Percentiles rank a stretch among this genome's conserved stretches.
Conservation (phyloP, 2,113 vertebrate genomes). For the Gymnarchus niloticus region DNA sequence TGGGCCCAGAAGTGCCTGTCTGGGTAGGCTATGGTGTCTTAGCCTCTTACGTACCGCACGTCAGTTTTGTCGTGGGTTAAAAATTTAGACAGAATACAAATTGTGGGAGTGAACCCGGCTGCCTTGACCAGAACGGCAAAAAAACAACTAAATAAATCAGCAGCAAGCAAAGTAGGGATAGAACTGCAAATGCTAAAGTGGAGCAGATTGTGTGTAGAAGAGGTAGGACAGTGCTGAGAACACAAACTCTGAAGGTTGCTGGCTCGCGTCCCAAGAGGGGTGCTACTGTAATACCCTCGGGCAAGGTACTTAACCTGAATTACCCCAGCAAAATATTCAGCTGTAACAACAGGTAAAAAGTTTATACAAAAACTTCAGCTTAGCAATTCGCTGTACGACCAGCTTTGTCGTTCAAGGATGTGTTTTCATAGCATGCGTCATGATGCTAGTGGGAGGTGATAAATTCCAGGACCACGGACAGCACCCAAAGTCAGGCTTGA, state of each 20-base stretch:
- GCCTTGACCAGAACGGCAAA: too few relatives aligned
- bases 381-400: neutral
- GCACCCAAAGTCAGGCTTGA: neutral
- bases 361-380: neutral
- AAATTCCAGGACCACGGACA: neutral
- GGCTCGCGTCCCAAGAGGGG: neutral
- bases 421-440: neutral
- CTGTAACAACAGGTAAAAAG: neutral
- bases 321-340: neutral
- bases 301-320: slow-evolving; percentile 1
- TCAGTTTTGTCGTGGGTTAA: neutral
- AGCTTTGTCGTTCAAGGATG: neutral
- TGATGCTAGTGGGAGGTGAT: neutral
- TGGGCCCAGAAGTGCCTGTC: too few relatives aligned
- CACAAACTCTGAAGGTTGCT: neutral
- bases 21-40: neutral
- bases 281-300: neutral
- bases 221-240: neutral
- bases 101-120: neutral
- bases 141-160: neutral
- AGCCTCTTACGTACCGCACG: neutral
- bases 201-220: neutral
- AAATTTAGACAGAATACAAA: neutral
- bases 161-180: too few relatives aligned
- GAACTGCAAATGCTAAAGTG: neutral